Base-by-base conservation (phyloP, 2,797 vertebrate species). In the Pangasius djambal region DNA sequence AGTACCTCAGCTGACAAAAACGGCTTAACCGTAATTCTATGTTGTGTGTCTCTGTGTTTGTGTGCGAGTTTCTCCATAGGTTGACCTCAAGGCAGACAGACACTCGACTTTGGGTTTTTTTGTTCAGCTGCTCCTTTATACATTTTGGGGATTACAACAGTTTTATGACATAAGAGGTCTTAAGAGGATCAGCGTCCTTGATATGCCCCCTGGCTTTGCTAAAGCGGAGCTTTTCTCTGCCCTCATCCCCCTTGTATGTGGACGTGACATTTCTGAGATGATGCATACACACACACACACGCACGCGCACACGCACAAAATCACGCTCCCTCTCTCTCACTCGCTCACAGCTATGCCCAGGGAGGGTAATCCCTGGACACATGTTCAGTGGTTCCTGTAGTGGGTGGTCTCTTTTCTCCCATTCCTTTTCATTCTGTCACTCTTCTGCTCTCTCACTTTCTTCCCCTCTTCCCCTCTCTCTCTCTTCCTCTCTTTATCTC, bases 161-260 rank as follows among this genome's bases (percentile, higher is more conserved):
- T 92, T 91, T 90, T 92, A 94, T 95, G 94, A 95, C 94, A 91
- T 95, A 95, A 96, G 93, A 20, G 86, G 61, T 91, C 89, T 89
- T 94, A 94, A 95, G 95, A 95, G 94, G 94, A 95, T 95, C 92
- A 94, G 90, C 93, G 91, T 92, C 92, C 92, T 93, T 92, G 91
- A 92, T 94, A 94, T 93, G 57, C 91, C 90, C 31, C 85, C 50
- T 86, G 90, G 89, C 92, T 91, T 94, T 92, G 91, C 91, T 91
- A 93, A 92, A 91, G 87, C 44, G 28, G 81, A 92, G 84, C 90
- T 90, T 92, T 93, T 92, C 81, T 92, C 90, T 88, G 78, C 89
- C 88, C 59, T 78, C 37, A 90, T 90, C 91, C 91, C 91, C 83
- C 88, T 83, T 89, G 86, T 50, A 44, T 50, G 65, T 61, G 82